Conservation (phyloP, 2,797 vertebrate genomes). For the Sebastes matsubarae region DNA sequence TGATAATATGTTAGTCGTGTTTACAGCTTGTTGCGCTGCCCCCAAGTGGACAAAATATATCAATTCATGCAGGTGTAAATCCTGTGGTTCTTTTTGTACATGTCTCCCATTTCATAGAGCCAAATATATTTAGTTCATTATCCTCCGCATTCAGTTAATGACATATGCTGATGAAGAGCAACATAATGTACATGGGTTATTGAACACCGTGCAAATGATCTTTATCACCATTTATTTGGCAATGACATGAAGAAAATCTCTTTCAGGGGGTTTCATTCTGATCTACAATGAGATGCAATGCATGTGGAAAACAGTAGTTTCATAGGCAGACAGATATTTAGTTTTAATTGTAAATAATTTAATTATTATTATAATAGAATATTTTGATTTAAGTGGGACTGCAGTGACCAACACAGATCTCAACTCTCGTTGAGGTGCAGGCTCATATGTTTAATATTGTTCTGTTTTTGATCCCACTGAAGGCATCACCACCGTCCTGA, state of each 20-base stretch:
- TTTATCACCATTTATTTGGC: slow-evolving; percentile 12
- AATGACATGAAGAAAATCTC: slow-evolving; percentile 1
- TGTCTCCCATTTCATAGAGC: slow-evolving; percentile 2
- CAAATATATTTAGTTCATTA: slow-evolving; percentile 34
- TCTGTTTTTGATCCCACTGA: neutral
- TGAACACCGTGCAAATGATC: slow-evolving; percentile 44
- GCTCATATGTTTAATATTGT: neutral
- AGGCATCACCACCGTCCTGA: slow-evolving; percentile 98
- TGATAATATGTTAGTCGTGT: neutral
- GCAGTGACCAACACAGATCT: neutral
- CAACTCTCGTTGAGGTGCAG: neutral
- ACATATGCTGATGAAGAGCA: slow-evolving; percentile 48
- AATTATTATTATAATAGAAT: neutral
- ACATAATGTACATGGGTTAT: slow-evolving; percentile 36
- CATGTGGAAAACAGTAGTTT: neutral
- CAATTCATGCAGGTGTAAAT: neutral
- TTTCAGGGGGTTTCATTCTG: neutral
- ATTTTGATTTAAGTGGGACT: neutral
- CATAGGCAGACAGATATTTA: neutral
- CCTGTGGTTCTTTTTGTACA: neutral
- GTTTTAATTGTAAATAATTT: neutral
- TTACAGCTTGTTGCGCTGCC: neutral
- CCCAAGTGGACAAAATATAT: neutral
- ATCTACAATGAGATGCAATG: neutral
- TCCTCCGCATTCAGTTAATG: slow-evolving; percentile 43